These are phyloP conservation scores for Drosophila hydei DNA, from an alignment of 1,140 invertebrate species.

Conservation along the genomic window DNA sequence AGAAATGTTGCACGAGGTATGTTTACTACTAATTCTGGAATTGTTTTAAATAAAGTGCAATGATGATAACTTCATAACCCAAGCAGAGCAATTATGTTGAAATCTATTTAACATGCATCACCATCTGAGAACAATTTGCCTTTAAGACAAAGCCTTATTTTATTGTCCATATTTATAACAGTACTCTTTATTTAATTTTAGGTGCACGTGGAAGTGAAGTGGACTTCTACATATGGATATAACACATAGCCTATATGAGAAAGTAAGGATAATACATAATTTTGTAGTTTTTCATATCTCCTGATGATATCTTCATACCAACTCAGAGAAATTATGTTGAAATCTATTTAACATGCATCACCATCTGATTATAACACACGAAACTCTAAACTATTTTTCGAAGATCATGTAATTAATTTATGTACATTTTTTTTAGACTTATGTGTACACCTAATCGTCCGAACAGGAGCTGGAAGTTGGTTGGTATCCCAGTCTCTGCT, in stretches of 20 bases:
- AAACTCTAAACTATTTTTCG: neutral
- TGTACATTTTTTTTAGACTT: neutral
- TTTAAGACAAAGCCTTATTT: neutral
- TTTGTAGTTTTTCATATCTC: neutral
- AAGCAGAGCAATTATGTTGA: constrained; percentile 60
- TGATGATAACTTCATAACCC: constrained; percentile 68
- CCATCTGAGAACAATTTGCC: constrained; percentile 50
- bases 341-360: constrained; percentile 1
- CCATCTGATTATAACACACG: neutral
- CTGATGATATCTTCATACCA: constrained; percentile 1
- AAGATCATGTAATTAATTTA: constrained; percentile 4
- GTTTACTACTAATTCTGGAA: neutral
- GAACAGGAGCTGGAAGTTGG: neutral
- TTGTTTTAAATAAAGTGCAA: neutral
- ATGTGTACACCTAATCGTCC: neutral
- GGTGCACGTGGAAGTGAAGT: neutral
- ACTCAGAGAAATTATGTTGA: neutral
- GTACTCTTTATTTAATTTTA: constrained; percentile 8
- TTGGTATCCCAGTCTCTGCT: neutral
- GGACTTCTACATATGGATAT: neutral
- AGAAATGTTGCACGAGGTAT: neutral
- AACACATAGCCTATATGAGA: neutral
- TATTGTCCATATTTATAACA: too few species aligned
- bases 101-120: constrained; percentile 70
- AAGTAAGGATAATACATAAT: constrained; percentile 11